These are phyloP conservation scores for Hippocampus abdominalis DNA, from an alignment of 2,113 vertebrate species.

Conservation along the genomic window DNA sequence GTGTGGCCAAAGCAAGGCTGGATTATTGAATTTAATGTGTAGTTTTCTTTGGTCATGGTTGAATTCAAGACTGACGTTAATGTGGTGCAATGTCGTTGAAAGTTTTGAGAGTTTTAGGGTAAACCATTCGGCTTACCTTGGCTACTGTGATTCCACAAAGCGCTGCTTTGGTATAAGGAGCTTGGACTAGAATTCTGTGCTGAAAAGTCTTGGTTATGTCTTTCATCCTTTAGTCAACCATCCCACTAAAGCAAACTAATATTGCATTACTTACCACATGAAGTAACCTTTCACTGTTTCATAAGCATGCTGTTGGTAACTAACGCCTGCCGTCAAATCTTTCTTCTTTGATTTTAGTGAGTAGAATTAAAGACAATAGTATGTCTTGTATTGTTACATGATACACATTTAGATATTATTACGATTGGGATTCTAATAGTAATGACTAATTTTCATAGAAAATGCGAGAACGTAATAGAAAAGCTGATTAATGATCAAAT, in stretches of 20 bases:
- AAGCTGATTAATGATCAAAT: slow-evolving; percentile 59
- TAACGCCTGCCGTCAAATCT: slow-evolving; percentile 66
- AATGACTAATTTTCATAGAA: slow-evolving; percentile 27
- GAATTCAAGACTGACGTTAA: background rate
- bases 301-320: slow-evolving; percentile 72
- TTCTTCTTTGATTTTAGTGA: slow-evolving; percentile 59
- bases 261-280: slow-evolving; percentile 65
- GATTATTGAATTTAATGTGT: slow-evolving; percentile 10
- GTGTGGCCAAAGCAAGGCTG: slow-evolving; percentile 12
- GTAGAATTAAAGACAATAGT: slow-evolving; percentile 44
- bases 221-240: slow-evolving; percentile 58
- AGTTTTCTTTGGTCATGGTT: background rate
- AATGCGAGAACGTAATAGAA: slow-evolving; percentile 37
- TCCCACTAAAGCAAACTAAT: slow-evolving; percentile 68
- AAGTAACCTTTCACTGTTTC: slow-evolving; percentile 68
- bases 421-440: slow-evolving; percentile 34
- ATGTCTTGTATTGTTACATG: slow-evolving; percentile 44
- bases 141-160: slow-evolving; percentile 8
- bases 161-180: slow-evolving; percentile 35
- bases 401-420: slow-evolving; percentile 31
- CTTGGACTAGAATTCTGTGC: slow-evolving; percentile 32
- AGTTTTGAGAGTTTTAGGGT: slow-evolving; percentile 4
- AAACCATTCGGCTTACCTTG: slow-evolving; percentile 8
- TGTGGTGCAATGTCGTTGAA: background rate
- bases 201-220: slow-evolving; percentile 54